These are phyloP conservation scores for Mellilla xanthometata DNA, from an alignment of 2,888 invertebrate species.

Conservation along the genomic window DNA sequence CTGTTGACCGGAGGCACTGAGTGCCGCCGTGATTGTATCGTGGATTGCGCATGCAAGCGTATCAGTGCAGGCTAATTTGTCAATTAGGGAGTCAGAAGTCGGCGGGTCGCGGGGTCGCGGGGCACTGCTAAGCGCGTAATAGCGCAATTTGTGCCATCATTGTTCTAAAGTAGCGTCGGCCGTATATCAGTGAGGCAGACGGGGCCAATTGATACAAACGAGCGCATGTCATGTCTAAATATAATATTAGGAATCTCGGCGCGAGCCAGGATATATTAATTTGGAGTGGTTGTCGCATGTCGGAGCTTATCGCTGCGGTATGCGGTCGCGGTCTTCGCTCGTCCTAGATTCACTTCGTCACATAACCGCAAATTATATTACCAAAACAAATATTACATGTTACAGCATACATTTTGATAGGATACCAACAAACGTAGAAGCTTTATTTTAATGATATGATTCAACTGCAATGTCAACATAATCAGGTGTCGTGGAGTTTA, in stretches of 20 bases:
- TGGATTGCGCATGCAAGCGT: constrained; percentile 56
- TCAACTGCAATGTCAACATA: constrained; percentile 22
- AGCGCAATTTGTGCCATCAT: constrained; percentile 79
- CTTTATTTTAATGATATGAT: constrained; percentile 11
- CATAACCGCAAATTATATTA: neutral
- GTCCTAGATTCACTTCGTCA: constrained; percentile 19
- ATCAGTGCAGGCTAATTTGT: constrained; percentile 65
- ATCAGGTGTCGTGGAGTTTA: constrained; percentile 19
- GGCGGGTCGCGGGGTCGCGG: constrained; percentile 52
- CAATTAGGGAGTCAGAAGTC: constrained; percentile 59
- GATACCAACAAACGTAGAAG: constrained; percentile 2
- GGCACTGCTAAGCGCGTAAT: constrained; percentile 69
- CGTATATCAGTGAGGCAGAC: constrained; percentile 79
- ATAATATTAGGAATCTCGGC: constrained; percentile 83
- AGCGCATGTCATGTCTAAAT: constrained; percentile 82
- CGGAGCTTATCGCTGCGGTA: constrained; percentile 55
- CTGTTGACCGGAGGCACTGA: constrained; percentile 38
- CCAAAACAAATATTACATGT: too few species aligned
- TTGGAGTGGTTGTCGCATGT: constrained; percentile 73
- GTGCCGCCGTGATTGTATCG: constrained; percentile 47
- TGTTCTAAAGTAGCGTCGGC: constrained; percentile 81
- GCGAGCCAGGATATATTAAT: constrained; percentile 83
- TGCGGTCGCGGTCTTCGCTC: constrained; percentile 33
- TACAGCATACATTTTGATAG: too few species aligned
- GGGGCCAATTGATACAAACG: constrained; percentile 81